phyloP scores from a whole-genome alignment of 2,888 invertebrate genomes.

The Caenorhabditis plicata region DNA sequence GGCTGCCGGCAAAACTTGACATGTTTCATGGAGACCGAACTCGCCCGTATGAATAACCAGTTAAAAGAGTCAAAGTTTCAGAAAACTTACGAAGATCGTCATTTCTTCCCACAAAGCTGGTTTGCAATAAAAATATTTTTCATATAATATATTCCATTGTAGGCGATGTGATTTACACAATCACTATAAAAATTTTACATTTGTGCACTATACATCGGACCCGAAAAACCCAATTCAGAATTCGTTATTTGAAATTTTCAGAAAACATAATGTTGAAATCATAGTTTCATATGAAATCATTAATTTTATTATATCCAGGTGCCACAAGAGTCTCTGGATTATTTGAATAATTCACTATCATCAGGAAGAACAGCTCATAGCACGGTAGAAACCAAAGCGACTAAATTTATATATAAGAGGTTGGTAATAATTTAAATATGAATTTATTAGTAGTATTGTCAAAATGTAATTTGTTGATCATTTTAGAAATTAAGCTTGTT shows the following conservation, averaged over 20 bases:
- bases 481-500: no score
- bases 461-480: no score
- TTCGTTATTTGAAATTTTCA: conserved; percentile 16
- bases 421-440: no score
- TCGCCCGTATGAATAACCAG: conserved; percentile 24
- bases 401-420: conserved; percentile 12
- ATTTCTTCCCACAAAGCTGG: conserved; percentile 56
- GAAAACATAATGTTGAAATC: conserved; percentile 6
- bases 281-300: not conserved
- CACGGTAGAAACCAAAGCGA: conserved; percentile 33
- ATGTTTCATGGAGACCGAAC: conserved; percentile 47
- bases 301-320: conserved; percentile 3
- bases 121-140: conserved; percentile 2
- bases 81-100: conserved; percentile 36
- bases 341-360: conserved; percentile 8
- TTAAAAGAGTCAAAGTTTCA: conserved; percentile 4
- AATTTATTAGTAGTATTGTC: no score
- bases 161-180: conserved; percentile 28
- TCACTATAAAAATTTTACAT: conserved; percentile 21
- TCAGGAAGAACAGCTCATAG: conserved; percentile 34
- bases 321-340: conserved; percentile 13
- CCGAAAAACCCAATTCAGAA: conserved; percentile 11
- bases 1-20: conserved; percentile 43
- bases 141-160: conserved; percentile 1
- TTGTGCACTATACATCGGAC: conserved; percentile 17